Evolutionary conservation across 2,797 vertebrate genomes (phyloP), one percentile per base, ranked within the genome.

Genomic region (Premnoplex brunnescens): DNA sequence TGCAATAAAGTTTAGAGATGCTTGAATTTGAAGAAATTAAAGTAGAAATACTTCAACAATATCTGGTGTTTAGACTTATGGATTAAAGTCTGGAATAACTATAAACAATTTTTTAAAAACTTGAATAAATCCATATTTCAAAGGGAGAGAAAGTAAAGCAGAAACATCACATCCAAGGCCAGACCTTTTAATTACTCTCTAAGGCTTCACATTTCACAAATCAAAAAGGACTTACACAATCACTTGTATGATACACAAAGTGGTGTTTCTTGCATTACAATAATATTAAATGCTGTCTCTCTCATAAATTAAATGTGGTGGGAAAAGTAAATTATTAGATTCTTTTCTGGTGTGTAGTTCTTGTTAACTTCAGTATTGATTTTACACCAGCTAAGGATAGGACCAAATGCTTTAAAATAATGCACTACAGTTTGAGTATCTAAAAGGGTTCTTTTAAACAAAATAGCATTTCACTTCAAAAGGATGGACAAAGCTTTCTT

Each of bases 331-430:
- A 83, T 62, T 23, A 68, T 55, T 88, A 54, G 19, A 80, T 92
- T 83, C 1, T 91, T 84, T 85, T 68, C 32, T 27, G 10, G 12
- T 28, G 4, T 22, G 20, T 22, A 26, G 1, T 75, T 78, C 43
- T 68, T 59, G 74, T 80, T 93, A 92, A 85, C 20, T 77, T 87
- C n/a, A 68, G 19, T 72, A 85, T 54, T 54, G 75, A 75, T 80
- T 96, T 93, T 85, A 85, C 36, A 88, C 66, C 83, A 95, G 49
- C 51, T 76, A 44, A 39, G 59, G 39, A 59, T 76, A 82, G 36
- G 75, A 87, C 76, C 74, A 81, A 94, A 87, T 91, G 27, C 17
- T 84, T 96, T 89, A 91, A 93, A 95, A 83, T 63, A 92, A 60
- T 30, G 20, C n/a, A 87, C 36, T 88, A 41, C 46, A 84, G 67